Percentiles rank a stretch among this genome's conserved stretches.
These are phyloP conservation scores for Nerophis ophidion DNA, from an alignment of 2,113 vertebrate genomes.

Conservation along the genomic window DNA sequence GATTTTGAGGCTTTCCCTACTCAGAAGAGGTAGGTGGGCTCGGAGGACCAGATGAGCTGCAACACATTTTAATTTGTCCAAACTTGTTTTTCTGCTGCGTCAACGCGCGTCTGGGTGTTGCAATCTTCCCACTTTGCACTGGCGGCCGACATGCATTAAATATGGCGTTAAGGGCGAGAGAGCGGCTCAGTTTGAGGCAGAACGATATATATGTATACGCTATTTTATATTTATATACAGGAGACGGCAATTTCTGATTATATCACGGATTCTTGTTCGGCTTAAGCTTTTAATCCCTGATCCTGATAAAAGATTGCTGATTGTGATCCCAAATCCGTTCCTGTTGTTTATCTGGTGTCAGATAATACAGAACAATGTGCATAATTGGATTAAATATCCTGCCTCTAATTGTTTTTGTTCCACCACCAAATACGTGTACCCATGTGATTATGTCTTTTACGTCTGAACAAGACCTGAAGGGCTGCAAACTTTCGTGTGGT, in stretches of 20 bases:
- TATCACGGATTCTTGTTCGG: constrained; percentile 15
- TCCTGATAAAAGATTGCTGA: constrained; percentile 39
- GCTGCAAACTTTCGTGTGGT: too few species aligned
- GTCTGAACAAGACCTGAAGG: too few species aligned
- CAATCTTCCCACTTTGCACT: neutral
- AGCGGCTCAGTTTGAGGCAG: neutral
- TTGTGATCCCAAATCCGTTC: constrained; percentile 28
- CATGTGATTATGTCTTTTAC: too few species aligned
- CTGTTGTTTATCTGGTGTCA: constrained; percentile 31
- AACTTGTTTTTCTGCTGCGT: neutral
- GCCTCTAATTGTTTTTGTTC: constrained; percentile 6
- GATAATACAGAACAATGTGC: constrained; percentile 30
- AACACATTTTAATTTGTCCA: neutral
- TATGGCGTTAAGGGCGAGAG: neutral
- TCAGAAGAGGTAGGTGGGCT: too few species aligned
- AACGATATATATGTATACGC: neutral
- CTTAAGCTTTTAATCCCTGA: constrained; percentile 57
- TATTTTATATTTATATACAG: too few species aligned
- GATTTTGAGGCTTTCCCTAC: neutral
- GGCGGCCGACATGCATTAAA: neutral
- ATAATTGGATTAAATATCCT: constrained; percentile 7
- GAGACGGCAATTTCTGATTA: neutral
- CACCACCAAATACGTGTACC: too few species aligned
- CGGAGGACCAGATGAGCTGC: neutral
- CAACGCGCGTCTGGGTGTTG: neutral